Evolutionary conservation across 2,888 invertebrate genomes (phyloP), one percentile per base, ranked within the genome.

Genomic region (Atrina japonica): DNA sequence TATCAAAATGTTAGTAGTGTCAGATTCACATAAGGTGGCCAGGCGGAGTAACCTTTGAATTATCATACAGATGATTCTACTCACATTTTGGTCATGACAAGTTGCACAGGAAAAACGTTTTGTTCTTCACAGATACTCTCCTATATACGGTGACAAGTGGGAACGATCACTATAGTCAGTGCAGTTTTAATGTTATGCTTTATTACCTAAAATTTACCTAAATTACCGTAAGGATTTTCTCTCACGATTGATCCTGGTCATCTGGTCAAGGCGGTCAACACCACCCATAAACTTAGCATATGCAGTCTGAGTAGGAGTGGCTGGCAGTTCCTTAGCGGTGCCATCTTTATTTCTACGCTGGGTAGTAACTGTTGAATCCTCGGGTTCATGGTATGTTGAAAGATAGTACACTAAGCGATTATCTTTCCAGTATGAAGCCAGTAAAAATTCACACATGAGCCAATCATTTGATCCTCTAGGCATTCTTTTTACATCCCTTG

Each of bases 221-320:
- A 64, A 70, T 58, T 64, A 70, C 6, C 70, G 40, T 21, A 64
- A 29, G 14, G 27, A 27, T 50, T 70, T 70, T 29, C 64, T 70
- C 6, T 30, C 27, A 16, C 53, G 50, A 30, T 50, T 53, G 14
- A 59, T 2, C 16, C 65, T 23, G n/a, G 65, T 50, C 40, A 35
- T 65, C 29, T 70, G 65, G 53, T 70, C 55, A 14, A 66, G 55
- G 2, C 66, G 7, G 47, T 70, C 70, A 7, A 70, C 60, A 23
- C 65, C 70, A 23, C 66, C 60, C 70, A 70, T 69, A 30, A 50
- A 61, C 18, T 29, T 21, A 1, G 65, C 43, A 70, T 70, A 70
- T 7, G 41, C 65, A 21, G n/a, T 3, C 25, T 25, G 18, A n/a
- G 60, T 40, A 27, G 66, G 70, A 21, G 59, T 65, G 30, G 21